Base-by-base conservation (phyloP, 2,113 vertebrate genomes). In the Pogonocichla stellata region DNA sequence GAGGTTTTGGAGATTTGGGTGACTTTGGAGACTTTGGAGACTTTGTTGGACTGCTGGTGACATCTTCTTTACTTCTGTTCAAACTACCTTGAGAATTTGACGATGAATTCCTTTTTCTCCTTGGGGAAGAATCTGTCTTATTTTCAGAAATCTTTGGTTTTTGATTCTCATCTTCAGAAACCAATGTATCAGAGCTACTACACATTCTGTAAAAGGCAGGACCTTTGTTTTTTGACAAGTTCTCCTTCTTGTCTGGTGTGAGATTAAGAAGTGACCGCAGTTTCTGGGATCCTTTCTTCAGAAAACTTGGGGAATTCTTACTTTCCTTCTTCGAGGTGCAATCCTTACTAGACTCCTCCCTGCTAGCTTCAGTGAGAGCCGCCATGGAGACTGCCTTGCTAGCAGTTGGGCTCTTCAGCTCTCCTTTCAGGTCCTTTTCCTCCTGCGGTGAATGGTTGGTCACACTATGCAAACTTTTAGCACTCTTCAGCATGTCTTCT, bases 191-290 rank as follows among this genome's bases (percentile, higher is more conserved):
- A 54, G 99, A 98, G 93, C 99, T 99, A 75, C 98, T 98, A 34
- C 94, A 97, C 91, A 98, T 98, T 75, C 96, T 98, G 34, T 98
- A 96, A 93, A 98, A 99, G 23, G 96, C 93, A 20, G 98, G 95
- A 25, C 97, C 97, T 88, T 97, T 98, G 71, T 89, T 98, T 97
- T 97, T 98, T 7, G 97, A 92, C n/a, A 98, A 97, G 78, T 64
- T 97, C 53, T 99, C 98, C 80, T 98, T 99, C 96, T 98, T 99
- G 50, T 99, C 98, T 64, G 98, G 98, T 34, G 98, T 97, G 71
- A 99, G 98, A 89, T 98, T 99, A 71, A 99, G 97, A 47, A 99
- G 95, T 1, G 99, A 99, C 50, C 98, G 98, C 28, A 99, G 95
- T 95, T 99, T 99, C 78, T 98, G 99, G 50, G 99, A 97, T 69